phyloP scores from a whole-genome alignment of 2,797 vertebrate genomes.

The Danio tinwini region DNA sequence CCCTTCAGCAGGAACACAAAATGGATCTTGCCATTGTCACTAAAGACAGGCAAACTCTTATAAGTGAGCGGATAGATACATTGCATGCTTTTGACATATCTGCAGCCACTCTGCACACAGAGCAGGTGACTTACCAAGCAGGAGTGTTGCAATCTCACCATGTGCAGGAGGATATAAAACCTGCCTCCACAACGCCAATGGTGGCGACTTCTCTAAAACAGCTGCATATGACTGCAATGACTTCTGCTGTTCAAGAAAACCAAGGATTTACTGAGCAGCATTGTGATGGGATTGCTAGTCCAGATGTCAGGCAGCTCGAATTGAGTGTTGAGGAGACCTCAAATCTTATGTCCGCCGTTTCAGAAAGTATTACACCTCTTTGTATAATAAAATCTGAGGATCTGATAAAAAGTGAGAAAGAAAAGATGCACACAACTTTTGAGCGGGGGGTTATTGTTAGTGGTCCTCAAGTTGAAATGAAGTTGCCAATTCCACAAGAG shows the following conservation, averaged over 20 bases:
- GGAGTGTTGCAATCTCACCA: slow-evolving; percentile 59
- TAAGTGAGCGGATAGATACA: slow-evolving; percentile 60
- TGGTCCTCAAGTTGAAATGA: slow-evolving; percentile 67
- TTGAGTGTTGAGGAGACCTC: slow-evolving; percentile 66
- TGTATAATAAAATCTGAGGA: slow-evolving; percentile 62
- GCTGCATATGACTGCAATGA: slow-evolving; percentile 53
- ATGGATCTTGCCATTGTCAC: slow-evolving; percentile 62
- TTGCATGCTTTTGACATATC: slow-evolving; percentile 57
- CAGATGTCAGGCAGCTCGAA: slow-evolving; percentile 69
- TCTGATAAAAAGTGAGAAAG: slow-evolving; percentile 56
- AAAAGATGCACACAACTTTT: slow-evolving; percentile 47
- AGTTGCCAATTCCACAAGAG: slow-evolving; percentile 70
- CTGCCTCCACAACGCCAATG: slow-evolving; percentile 35
- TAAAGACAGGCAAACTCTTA: slow-evolving; percentile 59
- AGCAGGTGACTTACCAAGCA: slow-evolving; percentile 59
- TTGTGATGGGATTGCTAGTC: slow-evolving; percentile 73
- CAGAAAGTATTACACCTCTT: slow-evolving; percentile 72
- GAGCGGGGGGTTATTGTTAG: slow-evolving; percentile 70
- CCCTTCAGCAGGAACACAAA: slow-evolving; percentile 57
- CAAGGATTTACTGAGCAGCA: slow-evolving; percentile 75
- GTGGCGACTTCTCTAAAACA: slow-evolving; percentile 50
- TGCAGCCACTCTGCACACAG: slow-evolving; percentile 59
- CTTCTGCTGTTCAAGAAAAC: slow-evolving; percentile 62
- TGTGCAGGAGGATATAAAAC: slow-evolving; percentile 56
- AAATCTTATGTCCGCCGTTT: slow-evolving; percentile 70